Evolutionary conservation across 2,888 invertebrate genomes (phyloP).

Genomic region (Zeuzera pyrina): DNA sequence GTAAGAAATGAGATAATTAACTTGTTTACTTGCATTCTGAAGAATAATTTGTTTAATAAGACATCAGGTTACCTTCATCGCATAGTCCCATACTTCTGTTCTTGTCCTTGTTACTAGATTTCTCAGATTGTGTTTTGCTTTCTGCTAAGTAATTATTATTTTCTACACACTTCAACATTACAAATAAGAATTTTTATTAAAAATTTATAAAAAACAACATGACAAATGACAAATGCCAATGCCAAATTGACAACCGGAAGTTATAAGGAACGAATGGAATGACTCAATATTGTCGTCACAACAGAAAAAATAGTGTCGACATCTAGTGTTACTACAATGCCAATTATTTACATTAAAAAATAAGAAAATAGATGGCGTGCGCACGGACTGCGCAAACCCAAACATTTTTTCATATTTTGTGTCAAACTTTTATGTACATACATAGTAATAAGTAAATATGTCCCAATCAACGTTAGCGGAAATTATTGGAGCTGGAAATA

Average conservation of each 20-base stretch:
- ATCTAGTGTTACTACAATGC: no score
- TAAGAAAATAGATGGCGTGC: no score
- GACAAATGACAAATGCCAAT: constrained; percentile 11
- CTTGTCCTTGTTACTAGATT: not conserved
- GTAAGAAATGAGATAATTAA: constrained; percentile 32
- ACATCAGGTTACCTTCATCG: constrained; percentile 50
- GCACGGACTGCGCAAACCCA: no score
- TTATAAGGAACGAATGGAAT: not conserved
- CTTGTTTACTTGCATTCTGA: constrained; percentile 45
- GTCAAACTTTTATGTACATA: no score
- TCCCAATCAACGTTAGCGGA: no score
- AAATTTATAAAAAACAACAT: constrained; percentile 8
- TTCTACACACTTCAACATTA: constrained; percentile 13
- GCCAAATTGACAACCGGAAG: not conserved
- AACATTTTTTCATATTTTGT: no score
- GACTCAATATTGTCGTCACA: no score
- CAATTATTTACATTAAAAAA: no score
- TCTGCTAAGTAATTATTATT: constrained; percentile 11
- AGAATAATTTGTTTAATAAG: constrained; percentile 16
- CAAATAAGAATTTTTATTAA: constrained; percentile 7
- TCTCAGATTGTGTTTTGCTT: not conserved
- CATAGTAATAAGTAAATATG: no score
- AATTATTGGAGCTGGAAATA: no score
- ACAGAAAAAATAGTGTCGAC: no score
- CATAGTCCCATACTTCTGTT: constrained; percentile 49